A percentile compares a stretch with the other conserved stretches of the same genome.
These are phyloP conservation scores for Colletes collaris DNA, from an alignment of 2,888 invertebrate genomes.

Conservation along the genomic window DNA sequence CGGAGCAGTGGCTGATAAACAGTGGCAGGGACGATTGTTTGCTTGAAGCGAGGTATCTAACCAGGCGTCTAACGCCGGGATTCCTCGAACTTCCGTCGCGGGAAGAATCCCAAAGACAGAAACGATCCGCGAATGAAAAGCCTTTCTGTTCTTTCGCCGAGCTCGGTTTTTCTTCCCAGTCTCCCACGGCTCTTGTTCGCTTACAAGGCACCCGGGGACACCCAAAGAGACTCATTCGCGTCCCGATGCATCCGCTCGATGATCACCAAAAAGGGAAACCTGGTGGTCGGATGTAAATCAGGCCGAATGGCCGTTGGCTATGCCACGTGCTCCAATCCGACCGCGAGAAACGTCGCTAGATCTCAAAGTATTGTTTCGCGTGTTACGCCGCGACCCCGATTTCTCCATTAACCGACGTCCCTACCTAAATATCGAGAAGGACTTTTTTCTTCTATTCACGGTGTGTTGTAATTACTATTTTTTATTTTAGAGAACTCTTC, in stretches of 20 bases:
- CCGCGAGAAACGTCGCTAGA: conserved; percentile 23
- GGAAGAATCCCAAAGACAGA: conserved; percentile 29
- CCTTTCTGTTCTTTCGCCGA: conserved; percentile 35
- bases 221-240: conserved; percentile 30
- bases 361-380: conserved; percentile 54
- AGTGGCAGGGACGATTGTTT: too few species aligned
- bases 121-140: conserved; percentile 39
- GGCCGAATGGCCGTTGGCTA: conserved; percentile 57
- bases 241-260: conserved; percentile 37
- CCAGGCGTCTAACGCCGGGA: too few species aligned
- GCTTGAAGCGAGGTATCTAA: too few species aligned
- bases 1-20: too few species aligned
- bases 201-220: conserved; percentile 12
- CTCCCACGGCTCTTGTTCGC: conserved; percentile 17
- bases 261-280: conserved; percentile 47
- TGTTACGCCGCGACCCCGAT: conserved; percentile 49
- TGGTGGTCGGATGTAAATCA: conserved; percentile 54
- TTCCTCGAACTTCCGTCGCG: too few species aligned
- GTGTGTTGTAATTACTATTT: too few species aligned
- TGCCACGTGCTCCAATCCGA: conserved; percentile 50
- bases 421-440: too few species aligned
- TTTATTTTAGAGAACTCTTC: too few species aligned
- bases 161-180: conserved; percentile 17
- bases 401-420: conserved; percentile 46
- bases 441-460: too few species aligned